Conservation (phyloP, 2,113 vertebrate species). For the Grus americana region DNA sequence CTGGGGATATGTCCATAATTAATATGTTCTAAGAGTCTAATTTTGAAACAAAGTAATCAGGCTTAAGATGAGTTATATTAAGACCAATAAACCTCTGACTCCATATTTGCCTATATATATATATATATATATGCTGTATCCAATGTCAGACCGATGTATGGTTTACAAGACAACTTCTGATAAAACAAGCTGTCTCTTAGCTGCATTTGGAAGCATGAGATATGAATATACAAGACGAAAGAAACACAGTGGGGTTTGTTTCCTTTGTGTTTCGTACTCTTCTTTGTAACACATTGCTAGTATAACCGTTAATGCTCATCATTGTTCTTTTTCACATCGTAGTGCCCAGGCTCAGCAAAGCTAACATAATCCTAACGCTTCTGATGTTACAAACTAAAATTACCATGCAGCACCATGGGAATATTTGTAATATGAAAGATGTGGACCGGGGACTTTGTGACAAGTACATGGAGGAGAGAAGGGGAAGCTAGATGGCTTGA, state of each 20-base stretch:
- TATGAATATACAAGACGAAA: background rate
- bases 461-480: background rate
- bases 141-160: background rate
- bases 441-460: background rate
- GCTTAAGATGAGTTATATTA: slow-evolving; percentile 45
- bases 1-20: slow-evolving; percentile 39
- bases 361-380: slow-evolving; percentile 12
- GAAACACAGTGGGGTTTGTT: background rate
- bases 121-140: background rate
- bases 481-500: background rate
- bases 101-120: slow-evolving; percentile 29
- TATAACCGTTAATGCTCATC: slow-evolving; percentile 4
- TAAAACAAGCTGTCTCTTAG: background rate
- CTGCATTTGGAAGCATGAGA: background rate
- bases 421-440: slow-evolving; percentile 21
- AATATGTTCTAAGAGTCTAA: slow-evolving; percentile 36
- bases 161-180: background rate
- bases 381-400: slow-evolving; percentile 26
- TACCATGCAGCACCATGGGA: background rate
- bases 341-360: slow-evolving; percentile 5
- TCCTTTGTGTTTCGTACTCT: background rate
- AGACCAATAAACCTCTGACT: slow-evolving; percentile 4
- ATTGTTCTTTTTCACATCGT: background rate
- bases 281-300: background rate
- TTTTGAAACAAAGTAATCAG: slow-evolving; percentile 45